phyloP scores from a whole-genome alignment of 2,113 vertebrate genomes.

The Gadus macrocephalus region DNA sequence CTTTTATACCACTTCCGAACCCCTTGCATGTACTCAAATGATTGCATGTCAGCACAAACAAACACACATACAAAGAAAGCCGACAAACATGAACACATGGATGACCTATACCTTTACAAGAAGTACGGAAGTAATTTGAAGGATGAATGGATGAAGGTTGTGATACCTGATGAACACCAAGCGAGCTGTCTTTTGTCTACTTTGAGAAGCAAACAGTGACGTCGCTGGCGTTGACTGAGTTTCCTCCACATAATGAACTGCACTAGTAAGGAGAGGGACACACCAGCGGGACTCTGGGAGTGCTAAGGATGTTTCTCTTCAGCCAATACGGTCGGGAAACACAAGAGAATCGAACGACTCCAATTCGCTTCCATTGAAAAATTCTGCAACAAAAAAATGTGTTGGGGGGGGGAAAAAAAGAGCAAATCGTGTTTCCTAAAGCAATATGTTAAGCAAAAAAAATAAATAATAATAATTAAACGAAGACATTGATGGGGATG shows the following conservation, averaged over 20 bases:
- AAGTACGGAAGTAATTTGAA: too few species aligned
- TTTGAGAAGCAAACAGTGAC: too few species aligned
- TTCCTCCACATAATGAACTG: too few species aligned
- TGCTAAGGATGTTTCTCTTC: too few species aligned
- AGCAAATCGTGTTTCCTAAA: constrained; percentile 69
- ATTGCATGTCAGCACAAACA: constrained; percentile 23
- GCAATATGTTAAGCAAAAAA: constrained; percentile 75
- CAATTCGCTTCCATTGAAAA: constrained; percentile 29
- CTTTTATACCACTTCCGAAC: constrained; percentile 41
- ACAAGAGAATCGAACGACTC: background rate
- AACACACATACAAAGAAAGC: background rate
- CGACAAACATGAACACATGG: background rate
- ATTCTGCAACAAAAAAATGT: constrained; percentile 34
- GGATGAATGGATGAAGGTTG: too few species aligned
- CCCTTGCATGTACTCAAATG: constrained; percentile 5
- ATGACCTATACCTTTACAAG: too few species aligned
- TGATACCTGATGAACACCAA: too few species aligned
- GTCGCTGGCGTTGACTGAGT: too few species aligned
- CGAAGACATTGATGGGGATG: constrained; percentile 17
- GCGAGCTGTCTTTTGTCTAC: too few species aligned
- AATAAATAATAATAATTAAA: constrained; percentile 3
- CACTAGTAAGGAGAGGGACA: too few species aligned
- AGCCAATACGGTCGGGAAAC: too few species aligned
- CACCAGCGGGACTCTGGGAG: too few species aligned
- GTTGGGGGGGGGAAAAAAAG: constrained; percentile 37